Conservation (phyloP, 2,113 vertebrate species). For the Saguinus imperator region DNA sequence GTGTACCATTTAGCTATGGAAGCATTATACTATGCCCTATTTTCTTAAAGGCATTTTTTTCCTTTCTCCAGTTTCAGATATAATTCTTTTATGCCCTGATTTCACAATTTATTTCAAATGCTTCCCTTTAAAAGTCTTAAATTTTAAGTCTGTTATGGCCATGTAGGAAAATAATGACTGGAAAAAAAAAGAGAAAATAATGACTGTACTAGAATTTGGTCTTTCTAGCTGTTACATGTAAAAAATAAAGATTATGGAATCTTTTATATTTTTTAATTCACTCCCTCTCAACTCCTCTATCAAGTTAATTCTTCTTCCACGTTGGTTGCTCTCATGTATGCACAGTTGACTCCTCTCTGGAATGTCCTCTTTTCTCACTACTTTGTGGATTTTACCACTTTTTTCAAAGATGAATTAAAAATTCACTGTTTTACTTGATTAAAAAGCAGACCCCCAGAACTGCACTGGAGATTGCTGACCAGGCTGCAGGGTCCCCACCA, state of each 20-base stretch:
- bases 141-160: constrained; percentile 42
- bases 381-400: neutral
- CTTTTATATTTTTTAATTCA: neutral
- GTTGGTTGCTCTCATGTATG: neutral
- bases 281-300: neutral
- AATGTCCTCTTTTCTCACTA: neutral
- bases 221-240: neutral
- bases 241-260: neutral
- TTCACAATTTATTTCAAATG: constrained; percentile 55
- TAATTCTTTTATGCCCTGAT: constrained; percentile 37
- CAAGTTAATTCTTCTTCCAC: neutral
- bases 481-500: rapidly evolving
- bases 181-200: neutral
- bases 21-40: neutral
- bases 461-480: neutral
- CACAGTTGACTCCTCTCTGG: neutral
- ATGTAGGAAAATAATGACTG: constrained; percentile 54
- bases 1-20: constrained; percentile 51
- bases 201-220: constrained; percentile 55
- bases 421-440: neutral
- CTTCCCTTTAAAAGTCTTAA: constrained; percentile 52
- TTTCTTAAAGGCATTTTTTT: constrained; percentile 52
- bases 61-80: constrained; percentile 57
- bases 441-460: neutral
- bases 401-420: neutral